A percentile compares a stretch with the other conserved stretches of the same genome.
These are phyloP conservation scores for Mimumesa dahlbomi DNA, from an alignment of 2,888 invertebrate species.

Conservation along the genomic window DNA sequence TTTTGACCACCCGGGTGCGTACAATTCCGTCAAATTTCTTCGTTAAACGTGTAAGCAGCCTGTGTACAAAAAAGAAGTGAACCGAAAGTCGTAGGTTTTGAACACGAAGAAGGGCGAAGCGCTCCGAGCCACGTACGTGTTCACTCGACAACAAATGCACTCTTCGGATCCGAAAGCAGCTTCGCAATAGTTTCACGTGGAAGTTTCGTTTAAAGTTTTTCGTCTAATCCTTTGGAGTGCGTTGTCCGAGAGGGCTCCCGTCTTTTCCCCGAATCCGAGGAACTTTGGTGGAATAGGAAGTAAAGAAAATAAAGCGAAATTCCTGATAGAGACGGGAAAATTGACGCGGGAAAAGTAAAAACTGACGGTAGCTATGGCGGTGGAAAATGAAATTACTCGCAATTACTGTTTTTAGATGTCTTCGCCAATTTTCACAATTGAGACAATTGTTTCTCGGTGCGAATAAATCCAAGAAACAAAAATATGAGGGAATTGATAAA, in stretches of 20 bases:
- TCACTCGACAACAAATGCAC: constrained; percentile 23
- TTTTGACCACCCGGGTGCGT: too few relatives aligned
- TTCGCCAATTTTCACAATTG: too few relatives aligned
- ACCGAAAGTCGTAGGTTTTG: neutral
- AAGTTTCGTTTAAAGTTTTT: constrained; percentile 68
- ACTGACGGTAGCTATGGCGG: neutral
- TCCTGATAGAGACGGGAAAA: constrained; percentile 1
- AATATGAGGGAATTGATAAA: too few relatives aligned
- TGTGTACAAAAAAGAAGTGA: neutral
- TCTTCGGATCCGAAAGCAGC: constrained; percentile 41
- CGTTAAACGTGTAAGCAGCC: neutral
- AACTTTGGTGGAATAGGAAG: constrained; percentile 27
- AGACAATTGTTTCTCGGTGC: too few relatives aligned
- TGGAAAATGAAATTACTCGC: neutral
- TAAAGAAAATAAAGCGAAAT: constrained; percentile 26
- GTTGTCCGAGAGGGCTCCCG: constrained; percentile 46
- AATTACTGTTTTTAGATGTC: neutral
- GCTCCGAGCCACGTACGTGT: constrained; percentile 8
- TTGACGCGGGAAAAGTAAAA: neutral
- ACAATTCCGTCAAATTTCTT: too few relatives aligned
- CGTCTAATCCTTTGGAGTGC: constrained; percentile 67
- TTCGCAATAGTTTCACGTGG: constrained; percentile 60
- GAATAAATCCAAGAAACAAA: too few relatives aligned
- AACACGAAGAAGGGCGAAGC: neutral
- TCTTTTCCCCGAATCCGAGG: constrained; percentile 41